Evolutionary conservation across 2,797 vertebrate genomes (phyloP).

Genomic region (Helarctos malayanus): DNA sequence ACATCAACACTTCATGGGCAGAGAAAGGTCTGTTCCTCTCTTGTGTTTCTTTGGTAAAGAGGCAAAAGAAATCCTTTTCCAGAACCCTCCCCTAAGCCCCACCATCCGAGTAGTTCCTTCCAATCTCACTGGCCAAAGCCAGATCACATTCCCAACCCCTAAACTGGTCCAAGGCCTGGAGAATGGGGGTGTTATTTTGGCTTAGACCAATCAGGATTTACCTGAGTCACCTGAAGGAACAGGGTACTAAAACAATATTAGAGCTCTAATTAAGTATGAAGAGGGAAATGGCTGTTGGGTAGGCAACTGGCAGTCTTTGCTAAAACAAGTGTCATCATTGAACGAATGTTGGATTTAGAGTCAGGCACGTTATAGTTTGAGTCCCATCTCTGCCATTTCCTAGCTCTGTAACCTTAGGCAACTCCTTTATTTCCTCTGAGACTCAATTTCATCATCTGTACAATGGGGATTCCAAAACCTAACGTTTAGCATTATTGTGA

Average conservation of each 20-base stretch:
- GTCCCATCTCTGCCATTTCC: not conserved
- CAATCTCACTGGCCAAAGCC: not conserved
- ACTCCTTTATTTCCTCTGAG: not conserved
- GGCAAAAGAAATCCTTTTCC: not conserved
- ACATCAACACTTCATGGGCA: not conserved
- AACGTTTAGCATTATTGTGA: not conserved
- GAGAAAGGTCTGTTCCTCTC: not conserved
- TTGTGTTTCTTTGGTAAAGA: conserved; percentile 4
- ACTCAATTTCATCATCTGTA: not conserved
- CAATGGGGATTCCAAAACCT: not conserved
- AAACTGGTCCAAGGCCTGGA: not conserved
- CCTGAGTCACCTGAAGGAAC: not conserved
- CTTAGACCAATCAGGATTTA: not conserved
- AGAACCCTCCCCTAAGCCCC: not conserved
- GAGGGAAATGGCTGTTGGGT: not conserved
- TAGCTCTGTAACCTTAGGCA: not conserved
- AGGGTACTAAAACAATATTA: not conserved
- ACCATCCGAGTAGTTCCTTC: not conserved
- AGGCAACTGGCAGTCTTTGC: not conserved
- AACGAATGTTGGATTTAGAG: not conserved
- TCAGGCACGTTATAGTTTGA: not conserved
- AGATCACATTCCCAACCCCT: not conserved
- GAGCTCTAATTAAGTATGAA: not conserved
- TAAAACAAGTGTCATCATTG: not conserved
- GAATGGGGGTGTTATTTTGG: not conserved